Percentiles rank a stretch among this genome's conserved stretches.
These are phyloP conservation scores for Hippocampus comes DNA, from an alignment of 2,113 vertebrate genomes.

Conservation along the genomic window DNA sequence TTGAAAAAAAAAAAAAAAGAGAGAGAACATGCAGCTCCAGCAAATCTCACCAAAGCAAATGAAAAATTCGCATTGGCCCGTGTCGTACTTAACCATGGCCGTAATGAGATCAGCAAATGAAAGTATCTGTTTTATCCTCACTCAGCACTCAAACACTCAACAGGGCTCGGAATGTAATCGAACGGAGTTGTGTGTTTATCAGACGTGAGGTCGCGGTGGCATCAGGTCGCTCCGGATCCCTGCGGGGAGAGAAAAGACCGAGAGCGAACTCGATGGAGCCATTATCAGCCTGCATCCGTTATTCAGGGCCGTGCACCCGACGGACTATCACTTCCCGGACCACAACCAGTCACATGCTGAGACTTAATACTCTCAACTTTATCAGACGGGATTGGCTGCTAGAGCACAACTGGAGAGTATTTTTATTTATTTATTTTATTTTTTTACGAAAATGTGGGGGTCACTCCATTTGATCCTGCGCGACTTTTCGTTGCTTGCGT, in stretches of 20 bases:
- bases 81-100: constrained; percentile 1
- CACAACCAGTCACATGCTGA: constrained; percentile 12
- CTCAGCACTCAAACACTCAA: constrained; percentile 7
- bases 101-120: constrained; percentile 42
- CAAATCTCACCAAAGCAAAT: constrained; percentile 5
- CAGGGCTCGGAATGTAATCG: constrained; percentile 31
- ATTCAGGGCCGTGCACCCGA: constrained; percentile 15
- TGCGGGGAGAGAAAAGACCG: constrained; percentile 26
- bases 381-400: constrained; percentile 9
- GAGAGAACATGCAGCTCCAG: neutral
- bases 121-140: constrained; percentile 14
- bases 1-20: neutral
- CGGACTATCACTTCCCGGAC: constrained; percentile 5
- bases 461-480: neutral
- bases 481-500: neutral
- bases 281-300: constrained; percentile 31
- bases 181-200: constrained; percentile 40
- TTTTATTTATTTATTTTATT: neutral
- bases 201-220: constrained; percentile 26
- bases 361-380: constrained; percentile 8
- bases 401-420: neutral
- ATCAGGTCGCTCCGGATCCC: constrained; percentile 26
- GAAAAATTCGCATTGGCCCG: neutral
- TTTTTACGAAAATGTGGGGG: neutral
- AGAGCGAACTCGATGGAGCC: constrained; percentile 14